Conservation (phyloP, 2,888 invertebrate genomes). For the Callimorpha dominula region DNA sequence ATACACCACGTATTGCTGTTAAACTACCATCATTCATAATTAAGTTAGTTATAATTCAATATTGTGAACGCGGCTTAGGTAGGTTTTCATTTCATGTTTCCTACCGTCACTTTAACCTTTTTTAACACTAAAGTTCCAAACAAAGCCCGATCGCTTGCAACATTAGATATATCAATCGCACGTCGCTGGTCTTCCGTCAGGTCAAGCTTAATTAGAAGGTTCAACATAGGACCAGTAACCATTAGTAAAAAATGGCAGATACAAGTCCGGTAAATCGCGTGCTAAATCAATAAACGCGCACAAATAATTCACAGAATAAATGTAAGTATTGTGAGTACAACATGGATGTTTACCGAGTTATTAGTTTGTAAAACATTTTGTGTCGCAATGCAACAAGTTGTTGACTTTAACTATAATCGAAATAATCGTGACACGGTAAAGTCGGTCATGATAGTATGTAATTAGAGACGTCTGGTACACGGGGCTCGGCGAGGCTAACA, state of each 20-base stretch:
- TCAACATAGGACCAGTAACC: not conserved
- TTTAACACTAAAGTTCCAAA: not conserved
- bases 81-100: not conserved
- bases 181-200: not conserved
- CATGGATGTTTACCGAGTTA: conserved; percentile 25
- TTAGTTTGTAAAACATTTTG: conserved; percentile 46
- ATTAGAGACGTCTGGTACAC: conserved; percentile 72
- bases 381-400: conserved; percentile 59
- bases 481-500: conserved; percentile 71
- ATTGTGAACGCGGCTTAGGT: not conserved
- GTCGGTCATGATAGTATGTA: conserved; percentile 79
- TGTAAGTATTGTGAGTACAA: conserved; percentile 23
- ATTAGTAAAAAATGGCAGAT: not conserved
- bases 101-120: not conserved
- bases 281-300: conserved; percentile 27
- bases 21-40: not conserved
- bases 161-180: not conserved
- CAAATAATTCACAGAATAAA: conserved; percentile 28
- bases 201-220: not conserved
- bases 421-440: conserved; percentile 74
- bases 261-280: conserved; percentile 11
- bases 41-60: not conserved
- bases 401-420: conserved; percentile 69
- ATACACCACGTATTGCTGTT: not conserved
- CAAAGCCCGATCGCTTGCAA: not conserved